phyloP scores from a whole-genome alignment of 1,140 invertebrate species.

The Diprion similis region DNA sequence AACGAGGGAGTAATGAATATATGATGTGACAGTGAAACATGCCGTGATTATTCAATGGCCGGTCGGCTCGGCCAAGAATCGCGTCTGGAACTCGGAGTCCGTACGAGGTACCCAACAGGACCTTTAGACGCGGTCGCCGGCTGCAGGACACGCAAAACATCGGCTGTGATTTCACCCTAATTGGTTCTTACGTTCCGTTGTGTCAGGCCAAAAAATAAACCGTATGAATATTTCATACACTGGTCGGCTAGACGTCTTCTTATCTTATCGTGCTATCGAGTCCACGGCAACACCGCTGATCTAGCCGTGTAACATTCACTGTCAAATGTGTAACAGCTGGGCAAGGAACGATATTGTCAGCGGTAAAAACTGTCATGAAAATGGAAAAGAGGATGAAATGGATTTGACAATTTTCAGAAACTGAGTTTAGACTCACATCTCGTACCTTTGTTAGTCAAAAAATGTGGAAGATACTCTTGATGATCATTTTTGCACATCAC shows the following conservation, averaged over 20 bases:
- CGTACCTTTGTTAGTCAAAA: too few relatives aligned
- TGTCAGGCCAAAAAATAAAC: not conserved
- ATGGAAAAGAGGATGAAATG: too few relatives aligned
- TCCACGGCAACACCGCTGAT: not conserved
- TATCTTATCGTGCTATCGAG: not conserved
- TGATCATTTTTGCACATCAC: too few relatives aligned
- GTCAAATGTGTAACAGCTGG: too few relatives aligned
- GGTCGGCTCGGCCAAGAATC: not conserved
- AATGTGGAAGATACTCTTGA: too few relatives aligned
- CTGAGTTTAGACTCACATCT: too few relatives aligned
- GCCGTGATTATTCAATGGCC: not conserved
- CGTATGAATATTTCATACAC: not conserved
- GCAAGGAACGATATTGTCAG: too few relatives aligned
- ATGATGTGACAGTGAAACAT: constrained; percentile 2
- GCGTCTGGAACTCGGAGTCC: not conserved
- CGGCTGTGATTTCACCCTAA: not conserved
- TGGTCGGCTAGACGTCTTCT: too few relatives aligned
- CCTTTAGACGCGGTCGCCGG: not conserved
- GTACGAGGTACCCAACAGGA: not conserved
- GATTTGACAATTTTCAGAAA: too few relatives aligned
- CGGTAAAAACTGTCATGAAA: too few relatives aligned
- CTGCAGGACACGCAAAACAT: not conserved
- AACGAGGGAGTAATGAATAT: not conserved
- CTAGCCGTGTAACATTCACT: too few relatives aligned
- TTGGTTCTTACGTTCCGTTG: not conserved